phyloP scores from a whole-genome alignment of 1,140 invertebrate genomes.

The Cydia splendana region DNA sequence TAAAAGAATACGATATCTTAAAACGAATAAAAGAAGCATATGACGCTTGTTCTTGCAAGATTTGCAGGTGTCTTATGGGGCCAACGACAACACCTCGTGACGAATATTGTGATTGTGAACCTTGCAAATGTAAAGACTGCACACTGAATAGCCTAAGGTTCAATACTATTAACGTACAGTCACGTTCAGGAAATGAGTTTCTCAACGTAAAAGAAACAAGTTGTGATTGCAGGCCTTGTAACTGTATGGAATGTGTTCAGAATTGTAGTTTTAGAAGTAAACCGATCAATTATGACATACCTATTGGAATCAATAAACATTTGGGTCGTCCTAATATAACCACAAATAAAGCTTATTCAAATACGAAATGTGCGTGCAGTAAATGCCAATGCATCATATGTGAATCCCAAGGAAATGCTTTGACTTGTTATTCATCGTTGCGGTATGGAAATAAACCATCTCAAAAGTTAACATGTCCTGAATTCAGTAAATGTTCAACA shows the following conservation, averaged over 20 bases:
- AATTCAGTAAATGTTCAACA: constrained; percentile 43
- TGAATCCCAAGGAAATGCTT: constrained; percentile 39
- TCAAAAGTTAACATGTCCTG: not conserved
- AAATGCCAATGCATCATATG: constrained; percentile 50
- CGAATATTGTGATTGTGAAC: constrained; percentile 49
- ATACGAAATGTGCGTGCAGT: constrained; percentile 37
- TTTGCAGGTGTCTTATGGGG: constrained; percentile 61
- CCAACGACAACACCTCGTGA: constrained; percentile 36
- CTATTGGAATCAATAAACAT: not conserved
- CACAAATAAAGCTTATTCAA: not conserved
- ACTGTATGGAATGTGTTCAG: constrained; percentile 48
- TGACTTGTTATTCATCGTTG: not conserved
- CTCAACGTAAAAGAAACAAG: not conserved
- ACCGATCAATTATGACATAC: not conserved
- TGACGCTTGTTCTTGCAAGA: constrained; percentile 65
- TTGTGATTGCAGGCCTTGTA: constrained; percentile 52
- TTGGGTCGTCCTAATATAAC: not conserved
- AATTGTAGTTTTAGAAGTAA: not conserved
- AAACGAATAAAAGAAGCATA: constrained; percentile 60
- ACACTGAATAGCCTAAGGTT: constrained; percentile 36
- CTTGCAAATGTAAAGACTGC: constrained; percentile 56
- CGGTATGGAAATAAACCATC: not conserved
- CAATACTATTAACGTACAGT: constrained; percentile 10
- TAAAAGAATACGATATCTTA: constrained; percentile 52
- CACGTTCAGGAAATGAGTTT: constrained; percentile 26